These are phyloP conservation scores for Lycodopsis pacificus DNA, from an alignment of 2,797 vertebrate genomes.

Conservation along the genomic window DNA sequence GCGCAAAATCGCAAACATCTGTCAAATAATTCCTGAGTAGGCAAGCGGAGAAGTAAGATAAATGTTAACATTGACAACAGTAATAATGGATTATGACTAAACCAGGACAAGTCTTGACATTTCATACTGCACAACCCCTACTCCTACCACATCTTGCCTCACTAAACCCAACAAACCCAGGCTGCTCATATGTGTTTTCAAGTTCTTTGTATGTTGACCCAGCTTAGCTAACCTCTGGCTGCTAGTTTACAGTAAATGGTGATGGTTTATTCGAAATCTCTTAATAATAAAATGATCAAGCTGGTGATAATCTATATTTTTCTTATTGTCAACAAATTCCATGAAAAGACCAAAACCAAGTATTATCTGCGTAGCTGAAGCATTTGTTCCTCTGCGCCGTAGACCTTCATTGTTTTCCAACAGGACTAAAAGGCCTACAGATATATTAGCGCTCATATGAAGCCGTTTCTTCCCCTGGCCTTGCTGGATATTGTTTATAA, in stretches of 20 bases:
- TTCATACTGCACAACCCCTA: slow-evolving; percentile 41
- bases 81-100: not conserved
- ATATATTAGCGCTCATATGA: not conserved
- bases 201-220: slow-evolving; percentile 16
- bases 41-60: not conserved
- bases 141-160: slow-evolving; percentile 30
- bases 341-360: slow-evolving; percentile 9
- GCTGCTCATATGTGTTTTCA: slow-evolving; percentile 12
- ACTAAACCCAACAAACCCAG: slow-evolving; percentile 64
- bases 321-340: not conserved
- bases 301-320: not conserved
- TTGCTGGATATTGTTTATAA: not conserved
- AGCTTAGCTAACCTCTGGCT: slow-evolving; percentile 8
- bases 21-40: not conserved
- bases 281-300: not conserved
- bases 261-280: not conserved
- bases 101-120: slow-evolving; percentile 34
- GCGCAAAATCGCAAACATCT: not conserved
- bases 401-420: not conserved
- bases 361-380: not conserved
- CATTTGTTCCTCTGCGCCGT: not conserved
- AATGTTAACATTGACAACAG: slow-evolving; percentile 26
- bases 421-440: not conserved
- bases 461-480: too few relatives aligned
- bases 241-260: slow-evolving; percentile 13